Conservation (phyloP, 2,888 invertebrate species). For the Serrognathus titanus region DNA sequence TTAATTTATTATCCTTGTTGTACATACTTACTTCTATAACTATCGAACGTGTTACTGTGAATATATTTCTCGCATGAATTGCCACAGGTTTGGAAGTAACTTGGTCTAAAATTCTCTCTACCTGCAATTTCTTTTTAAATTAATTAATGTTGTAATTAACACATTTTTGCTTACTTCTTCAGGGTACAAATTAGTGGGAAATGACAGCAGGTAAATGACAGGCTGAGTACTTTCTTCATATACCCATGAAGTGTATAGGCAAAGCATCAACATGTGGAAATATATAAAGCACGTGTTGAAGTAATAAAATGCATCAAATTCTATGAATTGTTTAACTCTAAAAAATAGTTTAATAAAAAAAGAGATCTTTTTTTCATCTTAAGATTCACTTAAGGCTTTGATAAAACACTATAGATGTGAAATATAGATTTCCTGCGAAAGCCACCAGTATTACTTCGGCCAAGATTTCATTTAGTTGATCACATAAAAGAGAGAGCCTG, state of each 20-base stretch:
- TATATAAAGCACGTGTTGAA: conserved; percentile 11
- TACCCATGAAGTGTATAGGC: conserved; percentile 19
- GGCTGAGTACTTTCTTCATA: conserved; percentile 20
- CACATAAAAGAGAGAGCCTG: conserved; percentile 12
- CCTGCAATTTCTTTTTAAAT: conserved; percentile 9
- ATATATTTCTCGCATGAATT: conserved; percentile 16
- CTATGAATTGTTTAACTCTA: conserved; percentile 4
- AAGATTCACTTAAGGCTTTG: conserved; percentile 13
- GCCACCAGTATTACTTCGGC: conserved; percentile 15
- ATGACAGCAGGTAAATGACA: conserved; percentile 8
- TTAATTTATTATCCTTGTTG: not conserved
- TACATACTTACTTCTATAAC: conserved; percentile 15
- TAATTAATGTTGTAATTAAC: not conserved
- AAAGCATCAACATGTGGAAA: conserved; percentile 18
- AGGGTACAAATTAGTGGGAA: conserved; percentile 13
- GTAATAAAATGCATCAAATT: conserved; percentile 11
- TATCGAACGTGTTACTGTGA: conserved; percentile 13
- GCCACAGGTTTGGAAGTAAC: conserved; percentile 11
- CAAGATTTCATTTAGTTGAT: conserved; percentile 14
- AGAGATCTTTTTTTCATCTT: not conserved
- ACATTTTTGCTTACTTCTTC: conserved; percentile 12
- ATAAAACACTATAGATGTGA: conserved; percentile 16
- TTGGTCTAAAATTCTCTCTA: conserved; percentile 18
- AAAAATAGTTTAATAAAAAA: not conserved
- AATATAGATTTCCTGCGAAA: conserved; percentile 19